phyloP scores from a whole-genome alignment of 2,797 vertebrate genomes.

The Brachyrhaphis roseni region DNA sequence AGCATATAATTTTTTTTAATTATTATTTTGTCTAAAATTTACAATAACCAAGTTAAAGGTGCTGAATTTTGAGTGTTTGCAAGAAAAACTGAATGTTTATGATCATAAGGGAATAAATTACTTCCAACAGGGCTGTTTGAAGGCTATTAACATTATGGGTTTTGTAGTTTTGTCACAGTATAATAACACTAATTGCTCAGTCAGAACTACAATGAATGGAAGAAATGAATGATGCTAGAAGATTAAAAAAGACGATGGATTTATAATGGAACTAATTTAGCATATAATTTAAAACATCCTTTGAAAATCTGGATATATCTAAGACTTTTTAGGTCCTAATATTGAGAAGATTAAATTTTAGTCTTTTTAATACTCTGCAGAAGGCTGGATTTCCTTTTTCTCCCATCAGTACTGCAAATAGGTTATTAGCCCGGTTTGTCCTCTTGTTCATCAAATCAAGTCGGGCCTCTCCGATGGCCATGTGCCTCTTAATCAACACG shows the following conservation, averaged over 20 bases:
- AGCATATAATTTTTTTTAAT: not conserved
- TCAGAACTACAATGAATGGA: not conserved
- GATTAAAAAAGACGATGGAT: not conserved
- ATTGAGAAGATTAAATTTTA: not conserved
- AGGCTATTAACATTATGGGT: not conserved
- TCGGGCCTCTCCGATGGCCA: conserved; percentile 70
- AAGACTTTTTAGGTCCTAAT: not conserved
- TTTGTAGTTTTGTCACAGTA: not conserved
- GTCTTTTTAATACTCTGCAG: not conserved
- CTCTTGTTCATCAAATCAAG: conserved; percentile 66
- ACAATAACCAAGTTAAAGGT: not conserved
- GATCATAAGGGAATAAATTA: not conserved
- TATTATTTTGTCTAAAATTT: too few relatives aligned
- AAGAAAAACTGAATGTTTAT: not conserved
- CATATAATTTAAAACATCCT: not conserved
- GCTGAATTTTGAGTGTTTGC: not conserved
- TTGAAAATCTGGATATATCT: not conserved
- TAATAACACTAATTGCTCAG: not conserved
- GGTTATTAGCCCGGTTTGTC: conserved; percentile 60
- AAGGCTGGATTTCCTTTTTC: not conserved
- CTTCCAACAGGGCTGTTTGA: not conserved
- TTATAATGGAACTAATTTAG: not conserved
- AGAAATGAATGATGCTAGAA: not conserved
- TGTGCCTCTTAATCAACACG: conserved; percentile 83
- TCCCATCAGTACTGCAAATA: conserved; percentile 39